Conservation (phyloP, 2,113 vertebrate species). For the Strix aluco region DNA sequence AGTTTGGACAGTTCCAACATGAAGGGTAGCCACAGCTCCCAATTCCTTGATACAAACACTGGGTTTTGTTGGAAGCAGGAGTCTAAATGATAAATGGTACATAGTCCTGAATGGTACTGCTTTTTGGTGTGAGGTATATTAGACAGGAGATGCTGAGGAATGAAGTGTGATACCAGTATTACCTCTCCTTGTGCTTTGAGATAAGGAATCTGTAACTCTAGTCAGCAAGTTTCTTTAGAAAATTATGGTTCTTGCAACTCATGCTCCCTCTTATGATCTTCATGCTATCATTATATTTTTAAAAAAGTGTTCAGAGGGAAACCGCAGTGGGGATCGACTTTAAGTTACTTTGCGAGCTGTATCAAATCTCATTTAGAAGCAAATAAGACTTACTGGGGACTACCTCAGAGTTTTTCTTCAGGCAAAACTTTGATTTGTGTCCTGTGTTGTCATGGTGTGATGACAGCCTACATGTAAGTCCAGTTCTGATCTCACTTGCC, state of each 20-base stretch:
- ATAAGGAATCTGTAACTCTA: neutral
- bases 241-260: slow-evolving; percentile 3
- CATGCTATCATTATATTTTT: neutral
- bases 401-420: neutral
- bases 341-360: neutral
- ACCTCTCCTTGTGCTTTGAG: neutral
- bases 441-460: neutral
- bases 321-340: slow-evolving; percentile 35
- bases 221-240: neutral
- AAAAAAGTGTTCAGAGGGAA: neutral
- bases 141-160: neutral
- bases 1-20: neutral
- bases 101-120: neutral
- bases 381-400: neutral
- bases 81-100: neutral
- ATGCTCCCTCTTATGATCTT: slow-evolving; percentile 11
- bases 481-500: neutral
- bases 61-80: neutral
- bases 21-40: neutral
- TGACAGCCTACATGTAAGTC: neutral
- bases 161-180: neutral
- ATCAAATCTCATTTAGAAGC: slow-evolving; percentile 30
- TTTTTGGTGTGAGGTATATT: neutral
- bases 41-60: neutral
- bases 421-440: slow-evolving; percentile 35